phyloP scores from a whole-genome alignment of 92 coral and sea anemone species.

The Bergia puertoricense region DNA sequence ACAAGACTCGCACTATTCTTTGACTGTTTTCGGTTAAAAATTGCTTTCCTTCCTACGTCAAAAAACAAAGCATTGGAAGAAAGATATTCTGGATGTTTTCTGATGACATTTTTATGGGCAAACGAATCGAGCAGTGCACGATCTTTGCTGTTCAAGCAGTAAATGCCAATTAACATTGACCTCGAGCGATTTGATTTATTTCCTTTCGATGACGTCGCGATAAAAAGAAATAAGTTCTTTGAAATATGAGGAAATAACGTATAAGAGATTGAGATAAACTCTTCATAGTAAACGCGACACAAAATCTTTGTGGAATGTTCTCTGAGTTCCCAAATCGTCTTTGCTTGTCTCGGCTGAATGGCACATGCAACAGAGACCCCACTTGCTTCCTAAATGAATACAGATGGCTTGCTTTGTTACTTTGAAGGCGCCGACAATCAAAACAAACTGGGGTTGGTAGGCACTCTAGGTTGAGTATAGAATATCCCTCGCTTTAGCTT shows the following conservation, averaged over 20 bases:
- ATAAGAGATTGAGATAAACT: neutral
- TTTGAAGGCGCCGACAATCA: constrained; percentile 42
- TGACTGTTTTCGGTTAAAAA: constrained; percentile 1
- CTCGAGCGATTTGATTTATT: constrained; percentile 10
- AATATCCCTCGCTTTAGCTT: neutral
- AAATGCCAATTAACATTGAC: neutral
- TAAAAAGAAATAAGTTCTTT: neutral
- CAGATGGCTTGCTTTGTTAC: constrained; percentile 32
- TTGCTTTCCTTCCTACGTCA: neutral
- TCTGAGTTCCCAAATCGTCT: neutral
- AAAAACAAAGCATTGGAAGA: neutral
- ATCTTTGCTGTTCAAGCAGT: neutral
- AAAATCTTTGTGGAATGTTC: neutral
- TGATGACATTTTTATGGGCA: neutral
- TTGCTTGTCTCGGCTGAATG: neutral
- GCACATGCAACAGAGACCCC: constrained; percentile 15
- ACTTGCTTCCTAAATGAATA: constrained; percentile 38
- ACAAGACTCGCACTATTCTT: neutral
- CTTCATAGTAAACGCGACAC: neutral
- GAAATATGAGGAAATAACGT: neutral
- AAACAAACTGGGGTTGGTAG: constrained; percentile 21
- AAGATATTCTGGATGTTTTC: neutral
- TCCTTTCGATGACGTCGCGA: neutral
- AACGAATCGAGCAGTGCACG: neutral
- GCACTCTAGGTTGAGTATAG: neutral